phyloP scores from a whole-genome alignment of 1,140 invertebrate species.

The Aporrectodea caliginosa region DNA sequence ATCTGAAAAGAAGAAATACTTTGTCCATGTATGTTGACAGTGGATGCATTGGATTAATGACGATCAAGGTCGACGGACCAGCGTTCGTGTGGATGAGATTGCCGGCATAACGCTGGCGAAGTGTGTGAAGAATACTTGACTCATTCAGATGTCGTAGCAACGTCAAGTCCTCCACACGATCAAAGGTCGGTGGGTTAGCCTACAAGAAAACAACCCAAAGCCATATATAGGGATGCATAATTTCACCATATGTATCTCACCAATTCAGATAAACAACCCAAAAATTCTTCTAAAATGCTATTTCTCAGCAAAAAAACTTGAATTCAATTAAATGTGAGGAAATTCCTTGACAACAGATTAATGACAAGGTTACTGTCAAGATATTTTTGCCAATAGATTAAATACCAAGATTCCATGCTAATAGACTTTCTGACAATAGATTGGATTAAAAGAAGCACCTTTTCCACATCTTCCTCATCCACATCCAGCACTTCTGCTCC shows the following conservation, averaged over 20 bases:
- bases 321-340: neutral
- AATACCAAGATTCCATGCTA: too few relatives aligned
- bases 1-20: too few relatives aligned
- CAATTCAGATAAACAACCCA: too few relatives aligned
- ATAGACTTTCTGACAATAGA: too few relatives aligned
- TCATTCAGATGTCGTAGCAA: conserved; percentile 85
- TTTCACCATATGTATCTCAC: too few relatives aligned
- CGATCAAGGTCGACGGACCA: conserved; percentile 68
- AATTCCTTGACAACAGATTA: neutral
- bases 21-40: conserved; percentile 87
- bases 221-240: too few relatives aligned
- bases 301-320: neutral
- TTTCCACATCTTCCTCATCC: conserved; percentile 89
- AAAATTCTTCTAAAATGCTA: too few relatives aligned
- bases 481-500: conserved; percentile 70
- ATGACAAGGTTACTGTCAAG: neutral
- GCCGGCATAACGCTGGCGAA: conserved; percentile 79
- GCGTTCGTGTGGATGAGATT: conserved; percentile 88
- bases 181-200: conserved; percentile 83
- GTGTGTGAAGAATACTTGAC: conserved; percentile 81
- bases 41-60: conserved; percentile 74
- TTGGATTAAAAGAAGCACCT: conserved; percentile 54
- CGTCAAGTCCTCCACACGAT: conserved; percentile 80
- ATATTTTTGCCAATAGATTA: neutral
- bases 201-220: conserved; percentile 49